Conservation (phyloP, 2,888 invertebrate species). For the Buathra laborator region DNA sequence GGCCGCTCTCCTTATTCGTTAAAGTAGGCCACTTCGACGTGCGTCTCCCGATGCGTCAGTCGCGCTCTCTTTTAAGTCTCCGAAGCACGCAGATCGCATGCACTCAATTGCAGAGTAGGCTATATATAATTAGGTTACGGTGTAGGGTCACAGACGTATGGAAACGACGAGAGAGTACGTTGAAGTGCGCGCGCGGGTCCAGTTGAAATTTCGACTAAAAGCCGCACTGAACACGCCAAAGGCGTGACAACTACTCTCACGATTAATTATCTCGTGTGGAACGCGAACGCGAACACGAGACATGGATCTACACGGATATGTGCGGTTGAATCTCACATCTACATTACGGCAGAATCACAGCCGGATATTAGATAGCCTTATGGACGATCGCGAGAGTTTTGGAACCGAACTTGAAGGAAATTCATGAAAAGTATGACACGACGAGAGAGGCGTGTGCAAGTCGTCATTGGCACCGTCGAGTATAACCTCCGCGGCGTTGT, state of each 20-base stretch:
- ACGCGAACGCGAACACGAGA: background rate
- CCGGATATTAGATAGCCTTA: background rate
- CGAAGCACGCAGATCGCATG: constrained; percentile 13
- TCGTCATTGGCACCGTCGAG: constrained; percentile 37
- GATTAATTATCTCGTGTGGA: constrained; percentile 48
- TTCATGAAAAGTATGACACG: constrained; percentile 49
- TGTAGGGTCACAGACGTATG: background rate
- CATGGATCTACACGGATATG: background rate
- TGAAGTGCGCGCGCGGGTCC: constrained; percentile 17
- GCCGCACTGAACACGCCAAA: constrained; percentile 49
- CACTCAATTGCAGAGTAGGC: background rate
- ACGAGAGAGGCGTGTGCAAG: constrained; percentile 19
- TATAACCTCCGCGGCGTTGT: background rate
- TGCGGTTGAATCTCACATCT: background rate
- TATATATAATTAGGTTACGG: constrained; percentile 27
- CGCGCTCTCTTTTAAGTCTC: constrained; percentile 16
- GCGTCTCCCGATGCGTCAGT: constrained; percentile 68
- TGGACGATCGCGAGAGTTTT: constrained; percentile 10
- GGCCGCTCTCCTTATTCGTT: constrained; percentile 65
- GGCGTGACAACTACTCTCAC: constrained; percentile 55
- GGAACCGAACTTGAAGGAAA: constrained; percentile 28
- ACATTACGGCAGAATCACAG: background rate
- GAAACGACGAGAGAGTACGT: constrained; percentile 27
- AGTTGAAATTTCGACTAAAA: constrained; percentile 41
- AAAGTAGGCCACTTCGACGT: constrained; percentile 73